A percentile compares a stretch with the other conserved stretches of the same genome.
These are phyloP conservation scores for Pachyuromys duprasi DNA, from an alignment of 2,797 vertebrate genomes.

Conservation along the genomic window DNA sequence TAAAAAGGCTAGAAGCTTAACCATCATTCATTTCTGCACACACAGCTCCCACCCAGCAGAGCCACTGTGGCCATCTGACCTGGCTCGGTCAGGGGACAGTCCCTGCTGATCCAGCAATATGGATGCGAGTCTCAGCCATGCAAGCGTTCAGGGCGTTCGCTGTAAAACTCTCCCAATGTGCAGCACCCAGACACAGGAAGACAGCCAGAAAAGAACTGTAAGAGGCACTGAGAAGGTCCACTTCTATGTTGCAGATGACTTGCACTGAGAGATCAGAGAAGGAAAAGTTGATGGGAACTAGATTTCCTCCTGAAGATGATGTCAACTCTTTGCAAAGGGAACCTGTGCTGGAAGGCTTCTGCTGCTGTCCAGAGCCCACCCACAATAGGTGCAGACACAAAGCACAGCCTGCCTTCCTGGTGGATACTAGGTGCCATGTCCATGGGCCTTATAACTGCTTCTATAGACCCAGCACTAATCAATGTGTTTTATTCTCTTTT, in stretches of 20 bases:
- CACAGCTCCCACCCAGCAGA: slow-evolving; percentile 72
- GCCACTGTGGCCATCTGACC: slow-evolving; percentile 73
- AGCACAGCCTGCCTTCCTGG: not conserved
- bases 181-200: not conserved
- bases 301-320: slow-evolving; percentile 24
- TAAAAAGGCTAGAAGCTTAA: slow-evolving; percentile 61
- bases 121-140: not conserved
- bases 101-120: slow-evolving; percentile 80
- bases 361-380: slow-evolving; percentile 22
- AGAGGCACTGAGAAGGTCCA: not conserved
- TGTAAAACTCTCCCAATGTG: not conserved
- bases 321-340: slow-evolving; percentile 24
- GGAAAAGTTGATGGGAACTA: not conserved
- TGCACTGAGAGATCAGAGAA: slow-evolving; percentile 27
- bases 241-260: slow-evolving; percentile 53
- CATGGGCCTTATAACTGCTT: not conserved
- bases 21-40: slow-evolving; percentile 80
- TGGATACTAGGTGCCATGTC: not conserved
- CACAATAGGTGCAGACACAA: not conserved
- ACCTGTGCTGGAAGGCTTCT: not conserved
- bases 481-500: slow-evolving; percentile 14
- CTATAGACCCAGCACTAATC: not conserved
- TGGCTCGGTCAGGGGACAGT: slow-evolving; percentile 55
- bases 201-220: slow-evolving; percentile 6
- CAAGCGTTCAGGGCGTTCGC: not conserved